Base-by-base conservation (phyloP, 1,140 invertebrate species). In the Sycophila sp. region DNA sequence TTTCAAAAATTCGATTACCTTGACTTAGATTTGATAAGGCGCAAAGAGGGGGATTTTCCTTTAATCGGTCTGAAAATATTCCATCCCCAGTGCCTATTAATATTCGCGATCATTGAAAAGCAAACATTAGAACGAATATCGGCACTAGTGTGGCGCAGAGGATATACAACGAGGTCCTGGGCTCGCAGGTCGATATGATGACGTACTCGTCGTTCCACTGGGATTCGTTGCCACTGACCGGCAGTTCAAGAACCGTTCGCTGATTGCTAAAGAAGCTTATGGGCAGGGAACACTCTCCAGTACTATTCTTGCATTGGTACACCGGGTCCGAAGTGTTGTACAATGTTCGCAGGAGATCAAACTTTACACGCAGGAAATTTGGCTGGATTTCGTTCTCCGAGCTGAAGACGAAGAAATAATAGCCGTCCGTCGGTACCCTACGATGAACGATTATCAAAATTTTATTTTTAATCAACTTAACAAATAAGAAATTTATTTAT, bases 391-490 rank as follows among this genome's bases (percentile, higher is more conserved):
- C 93, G 77, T 94, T 94, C 78, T 94, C 92, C 15, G 92, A 93
- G 77, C 91, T 93, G 85, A 93, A 94, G 0, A 94, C 91, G 80
- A 94, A 94, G 82, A 94, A 94, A 73, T 94, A 94, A 77, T 93
- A 94, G 22, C 92, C 92, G 73, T 92, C 91, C 1, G 86, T 85
- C 40, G 92, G 91, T 0, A 94, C 89, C 69, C 89, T 90, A 75
- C 22, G 82, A 81, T 69, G 74, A 53, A 71, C n/a, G n/a, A n/a
- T n/a, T n/a, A n/a, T n/a, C n/a, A n/a, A 73, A 28, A 59, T 26
- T 22, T 13, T 24, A 5, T 59, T 22, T 28, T 10, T 34, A n/a
- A 6, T 4, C 24, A 55, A 38, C n/a, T 51, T 38, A 56, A 56
- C n/a, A 55, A 56, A 15, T 8, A 56, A 38, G 6, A 55, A 66